Evolutionary conservation across 2,797 vertebrate species (phyloP).

Genomic region (Hyperoplus lanceolatus): DNA sequence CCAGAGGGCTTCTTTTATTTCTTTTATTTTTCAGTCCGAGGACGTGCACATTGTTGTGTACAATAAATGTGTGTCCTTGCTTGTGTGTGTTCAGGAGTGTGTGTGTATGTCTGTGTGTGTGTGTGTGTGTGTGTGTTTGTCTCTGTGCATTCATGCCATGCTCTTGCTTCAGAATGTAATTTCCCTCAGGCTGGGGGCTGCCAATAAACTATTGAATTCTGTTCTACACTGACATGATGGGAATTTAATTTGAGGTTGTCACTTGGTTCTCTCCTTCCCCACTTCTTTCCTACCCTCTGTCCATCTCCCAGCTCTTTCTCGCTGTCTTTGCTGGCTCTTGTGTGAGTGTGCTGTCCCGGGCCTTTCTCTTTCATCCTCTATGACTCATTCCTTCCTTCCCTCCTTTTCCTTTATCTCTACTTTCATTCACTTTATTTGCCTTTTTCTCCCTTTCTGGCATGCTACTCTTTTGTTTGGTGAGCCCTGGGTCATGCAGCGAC

Average conservation of each 20-base stretch:
- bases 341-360: neutral
- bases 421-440: slow-evolving; percentile 60
- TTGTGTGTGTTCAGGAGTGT: slow-evolving; percentile 32
- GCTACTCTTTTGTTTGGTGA: slow-evolving; percentile 66
- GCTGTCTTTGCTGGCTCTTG: slow-evolving; percentile 19
- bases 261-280: slow-evolving; percentile 74
- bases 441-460: slow-evolving; percentile 41
- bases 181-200: slow-evolving; percentile 86
- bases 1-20: slow-evolving; percentile 46
- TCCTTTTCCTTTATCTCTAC: slow-evolving; percentile 34
- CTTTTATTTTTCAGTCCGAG: slow-evolving; percentile 19
- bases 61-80: slow-evolving; percentile 52
- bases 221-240: slow-evolving; percentile 88
- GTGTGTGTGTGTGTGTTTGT: slow-evolving; percentile 21
- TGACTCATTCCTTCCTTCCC: slow-evolving; percentile 20
- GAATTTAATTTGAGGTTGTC: slow-evolving; percentile 89
- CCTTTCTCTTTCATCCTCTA: neutral
- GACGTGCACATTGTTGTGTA: slow-evolving; percentile 61
- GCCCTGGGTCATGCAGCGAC: slow-evolving; percentile 72
- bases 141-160: slow-evolving; percentile 75
- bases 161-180: slow-evolving; percentile 86
- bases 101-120: slow-evolving; percentile 27
- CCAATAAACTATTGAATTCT: slow-evolving; percentile 89
- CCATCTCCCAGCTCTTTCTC: slow-evolving; percentile 35
- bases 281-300: slow-evolving; percentile 51